A percentile compares a stretch with the other conserved stretches of the same genome.
phyloP scores from a whole-genome alignment of 2,113 vertebrate genomes.

The Heterotis niloticus region DNA sequence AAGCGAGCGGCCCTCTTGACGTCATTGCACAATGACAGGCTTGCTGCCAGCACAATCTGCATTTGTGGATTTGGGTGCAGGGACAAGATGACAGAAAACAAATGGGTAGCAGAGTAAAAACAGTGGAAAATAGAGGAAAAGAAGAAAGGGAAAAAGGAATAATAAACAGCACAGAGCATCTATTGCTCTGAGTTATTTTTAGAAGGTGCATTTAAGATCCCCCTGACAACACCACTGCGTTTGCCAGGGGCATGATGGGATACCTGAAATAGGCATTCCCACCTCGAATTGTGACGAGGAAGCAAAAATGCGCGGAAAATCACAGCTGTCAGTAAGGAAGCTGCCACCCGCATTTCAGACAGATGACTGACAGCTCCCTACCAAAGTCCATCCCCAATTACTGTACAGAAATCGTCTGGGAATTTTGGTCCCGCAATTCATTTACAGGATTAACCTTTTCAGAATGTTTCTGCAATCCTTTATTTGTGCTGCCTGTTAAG shows the following conservation, averaged over 20 bases:
- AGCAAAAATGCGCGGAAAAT: not conserved
- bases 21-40: not conserved
- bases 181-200: not conserved
- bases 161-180: not conserved
- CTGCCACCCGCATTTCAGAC: not conserved
- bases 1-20: not conserved
- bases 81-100: slow-evolving; percentile 11
- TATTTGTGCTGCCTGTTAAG: not conserved
- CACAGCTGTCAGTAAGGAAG: not conserved
- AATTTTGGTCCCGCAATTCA: not conserved
- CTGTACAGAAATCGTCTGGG: not conserved
- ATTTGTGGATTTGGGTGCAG: not conserved
- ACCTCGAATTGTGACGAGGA: slow-evolving; percentile 2
- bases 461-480: not conserved
- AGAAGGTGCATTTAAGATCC: slow-evolving; percentile 8
- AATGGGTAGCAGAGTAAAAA: not conserved
- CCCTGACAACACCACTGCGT: not conserved
- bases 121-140: no score
- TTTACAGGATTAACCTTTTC: not conserved
- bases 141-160: not conserved
- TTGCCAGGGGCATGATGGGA: not conserved
- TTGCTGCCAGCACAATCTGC: not conserved
- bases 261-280: slow-evolving; percentile 8
- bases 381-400: not conserved
- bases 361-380: not conserved